Percentiles rank a stretch among this genome's conserved stretches.
phyloP scores from a whole-genome alignment of 2,113 vertebrate genomes.

The Lasiurus borealis region DNA sequence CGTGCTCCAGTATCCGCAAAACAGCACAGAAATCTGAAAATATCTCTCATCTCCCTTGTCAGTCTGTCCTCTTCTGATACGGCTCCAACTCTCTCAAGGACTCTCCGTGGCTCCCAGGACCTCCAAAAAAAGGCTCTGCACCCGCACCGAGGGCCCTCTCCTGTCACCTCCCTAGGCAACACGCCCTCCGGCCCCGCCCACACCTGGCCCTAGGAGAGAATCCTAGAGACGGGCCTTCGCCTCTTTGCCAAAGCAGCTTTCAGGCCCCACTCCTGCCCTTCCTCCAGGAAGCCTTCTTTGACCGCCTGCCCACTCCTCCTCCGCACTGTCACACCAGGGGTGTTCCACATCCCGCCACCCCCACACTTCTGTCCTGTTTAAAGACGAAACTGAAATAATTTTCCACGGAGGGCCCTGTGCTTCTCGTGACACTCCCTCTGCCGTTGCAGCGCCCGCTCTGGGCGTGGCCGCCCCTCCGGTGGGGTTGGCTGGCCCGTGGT shows the following conservation, averaged over 20 bases:
- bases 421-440: rapidly evolving
- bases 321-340: background rate
- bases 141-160: too few relatives aligned
- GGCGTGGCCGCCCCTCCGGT: background rate
- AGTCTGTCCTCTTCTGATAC: background rate
- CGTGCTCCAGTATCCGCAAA: background rate
- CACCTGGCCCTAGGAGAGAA: background rate
- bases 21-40: background rate
- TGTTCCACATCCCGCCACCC: background rate
- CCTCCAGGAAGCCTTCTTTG: background rate
- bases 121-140: background rate
- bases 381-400: background rate
- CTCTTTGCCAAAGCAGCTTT: background rate
- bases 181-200: background rate
- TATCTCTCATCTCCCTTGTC: background rate
- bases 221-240: rapidly evolving
- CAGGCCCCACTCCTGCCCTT: background rate
- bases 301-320: background rate
- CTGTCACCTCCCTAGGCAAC: too few relatives aligned
- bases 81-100: background rate
- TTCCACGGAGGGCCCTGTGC: background rate
- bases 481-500: too few relatives aligned
- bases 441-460: rapidly evolving
- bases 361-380: background rate
- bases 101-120: background rate